Percentiles rank a stretch among this genome's conserved stretches.
phyloP scores from a whole-genome alignment of 2,797 vertebrate genomes.

The Otolemur crassicaudatus region DNA sequence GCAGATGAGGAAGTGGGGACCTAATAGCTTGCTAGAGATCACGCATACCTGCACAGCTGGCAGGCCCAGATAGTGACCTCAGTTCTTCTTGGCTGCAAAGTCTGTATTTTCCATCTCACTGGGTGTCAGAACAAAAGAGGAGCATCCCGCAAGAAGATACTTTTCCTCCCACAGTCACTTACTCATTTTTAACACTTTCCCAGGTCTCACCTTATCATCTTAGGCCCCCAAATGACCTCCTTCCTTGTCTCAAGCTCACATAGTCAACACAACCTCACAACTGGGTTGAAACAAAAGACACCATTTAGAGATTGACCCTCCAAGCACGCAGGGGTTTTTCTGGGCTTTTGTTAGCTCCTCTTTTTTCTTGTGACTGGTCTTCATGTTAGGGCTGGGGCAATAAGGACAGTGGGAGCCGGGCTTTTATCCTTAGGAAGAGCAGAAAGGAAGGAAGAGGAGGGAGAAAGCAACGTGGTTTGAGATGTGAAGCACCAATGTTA shows the following conservation, averaged over 20 bases:
- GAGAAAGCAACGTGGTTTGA: background rate
- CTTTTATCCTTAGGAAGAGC: background rate
- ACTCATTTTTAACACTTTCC: background rate
- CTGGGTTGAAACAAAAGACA: background rate
- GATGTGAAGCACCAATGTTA: background rate
- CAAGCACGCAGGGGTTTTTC: background rate
- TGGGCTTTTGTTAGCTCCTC: background rate
- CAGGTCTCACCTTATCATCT: background rate
- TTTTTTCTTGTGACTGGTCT: constrained; percentile 1
- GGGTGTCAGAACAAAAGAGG: background rate
- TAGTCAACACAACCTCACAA: background rate
- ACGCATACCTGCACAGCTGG: background rate
- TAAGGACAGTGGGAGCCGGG: background rate
- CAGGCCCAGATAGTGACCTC: background rate
- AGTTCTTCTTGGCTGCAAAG: background rate
- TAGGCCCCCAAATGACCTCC: background rate
- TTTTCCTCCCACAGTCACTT: background rate
- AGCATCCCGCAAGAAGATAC: too few relatives aligned
- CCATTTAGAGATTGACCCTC: background rate
- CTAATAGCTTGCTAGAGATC: background rate
- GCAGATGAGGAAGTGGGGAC: background rate
- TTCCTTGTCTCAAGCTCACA: background rate
- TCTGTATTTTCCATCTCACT: background rate
- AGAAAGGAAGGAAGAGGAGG: background rate
- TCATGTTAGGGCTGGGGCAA: background rate